Percentiles rank a stretch among this genome's conserved stretches.
phyloP scores from a whole-genome alignment of 2,888 invertebrate species.

The Isotomurus palustris region DNA sequence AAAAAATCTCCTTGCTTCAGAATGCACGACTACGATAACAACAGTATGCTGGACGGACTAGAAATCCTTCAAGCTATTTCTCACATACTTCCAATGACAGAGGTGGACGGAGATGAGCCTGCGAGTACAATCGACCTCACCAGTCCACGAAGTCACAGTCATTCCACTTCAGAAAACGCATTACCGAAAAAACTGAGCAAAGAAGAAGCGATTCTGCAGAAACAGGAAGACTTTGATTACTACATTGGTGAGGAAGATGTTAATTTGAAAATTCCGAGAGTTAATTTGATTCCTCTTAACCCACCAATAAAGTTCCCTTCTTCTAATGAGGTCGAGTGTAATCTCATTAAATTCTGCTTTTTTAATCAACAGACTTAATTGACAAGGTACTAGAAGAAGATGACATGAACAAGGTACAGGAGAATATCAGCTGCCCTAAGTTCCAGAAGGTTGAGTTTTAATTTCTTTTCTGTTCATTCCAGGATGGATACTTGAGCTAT shows the following conservation, averaged over 20 bases:
- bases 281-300: no score
- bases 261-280: no score
- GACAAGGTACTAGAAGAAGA: constrained; percentile 78
- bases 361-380: constrained; percentile 64
- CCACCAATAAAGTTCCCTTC: constrained; percentile 5
- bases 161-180: not conserved
- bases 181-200: constrained; percentile 23
- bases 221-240: constrained; percentile 53
- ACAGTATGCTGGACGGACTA: constrained; percentile 78
- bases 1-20: constrained; percentile 47
- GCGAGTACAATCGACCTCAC: not conserved
- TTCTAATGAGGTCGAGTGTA: constrained; percentile 47
- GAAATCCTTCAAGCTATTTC: constrained; percentile 79
- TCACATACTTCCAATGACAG: constrained; percentile 65
- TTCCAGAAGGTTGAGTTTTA: not conserved
- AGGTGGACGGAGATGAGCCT: constrained; percentile 51
- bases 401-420: constrained; percentile 65
- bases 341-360: not conserved
- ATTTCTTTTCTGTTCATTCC: not conserved
- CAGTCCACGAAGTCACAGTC: not conserved
- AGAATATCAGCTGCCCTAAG: not conserved
- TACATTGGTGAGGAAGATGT: constrained; percentile 53
- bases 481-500: constrained; percentile 71
- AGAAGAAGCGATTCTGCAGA: constrained; percentile 50
- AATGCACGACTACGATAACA: constrained; percentile 83